phyloP scores from a whole-genome alignment of 2,888 invertebrate species.

The Dasypolia templi region DNA sequence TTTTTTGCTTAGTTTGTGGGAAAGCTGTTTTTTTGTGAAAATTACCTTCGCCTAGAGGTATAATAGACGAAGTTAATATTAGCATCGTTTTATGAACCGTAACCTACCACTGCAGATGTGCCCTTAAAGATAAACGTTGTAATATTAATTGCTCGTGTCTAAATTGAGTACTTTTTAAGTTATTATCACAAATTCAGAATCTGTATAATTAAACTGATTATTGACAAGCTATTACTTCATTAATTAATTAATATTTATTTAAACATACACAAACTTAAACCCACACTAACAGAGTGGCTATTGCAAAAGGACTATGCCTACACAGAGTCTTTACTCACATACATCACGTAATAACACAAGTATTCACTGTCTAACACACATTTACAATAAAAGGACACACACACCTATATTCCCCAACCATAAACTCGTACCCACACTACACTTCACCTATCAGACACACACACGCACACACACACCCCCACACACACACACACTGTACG shows the following conservation, averaged over 20 bases:
- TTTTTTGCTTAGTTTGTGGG: conserved; percentile 30
- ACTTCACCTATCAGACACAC: too few relatives aligned
- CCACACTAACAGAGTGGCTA: too few relatives aligned
- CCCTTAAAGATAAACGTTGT: neutral
- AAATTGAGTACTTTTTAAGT: neutral
- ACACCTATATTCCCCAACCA: too few relatives aligned
- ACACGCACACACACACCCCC: too few relatives aligned
- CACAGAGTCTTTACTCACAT: too few relatives aligned
- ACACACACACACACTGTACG: too few relatives aligned
- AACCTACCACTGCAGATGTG: neutral
- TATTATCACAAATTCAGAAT: neutral
- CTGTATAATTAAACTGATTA: conserved; percentile 4
- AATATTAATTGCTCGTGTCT: neutral
- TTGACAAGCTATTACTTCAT: neutral
- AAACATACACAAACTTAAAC: too few relatives aligned
- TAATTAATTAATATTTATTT: conserved; percentile 4
- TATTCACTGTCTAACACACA: too few relatives aligned
- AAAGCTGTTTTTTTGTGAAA: neutral
- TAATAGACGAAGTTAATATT: neutral
- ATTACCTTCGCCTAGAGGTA: neutral
- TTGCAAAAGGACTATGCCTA: too few relatives aligned
- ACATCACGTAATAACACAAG: too few relatives aligned
- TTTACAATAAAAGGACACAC: too few relatives aligned
- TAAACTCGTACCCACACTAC: too few relatives aligned
- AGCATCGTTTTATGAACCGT: neutral